These are phyloP conservation scores for Mystacides longicornis DNA, from an alignment of 2,888 invertebrate species.

Conservation along the genomic window DNA sequence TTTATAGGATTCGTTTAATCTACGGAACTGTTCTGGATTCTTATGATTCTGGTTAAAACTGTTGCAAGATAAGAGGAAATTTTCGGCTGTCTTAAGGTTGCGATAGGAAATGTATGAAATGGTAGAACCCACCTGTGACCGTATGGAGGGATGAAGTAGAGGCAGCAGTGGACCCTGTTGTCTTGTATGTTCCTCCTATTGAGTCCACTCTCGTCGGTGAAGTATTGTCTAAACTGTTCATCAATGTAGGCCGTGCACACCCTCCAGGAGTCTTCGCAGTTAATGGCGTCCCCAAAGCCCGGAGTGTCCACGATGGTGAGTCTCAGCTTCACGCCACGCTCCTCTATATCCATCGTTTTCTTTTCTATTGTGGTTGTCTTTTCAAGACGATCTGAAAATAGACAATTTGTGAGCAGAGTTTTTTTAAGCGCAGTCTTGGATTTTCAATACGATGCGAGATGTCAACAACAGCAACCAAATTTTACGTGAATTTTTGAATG, in stretches of 20 bases:
- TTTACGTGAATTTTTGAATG: too few relatives aligned
- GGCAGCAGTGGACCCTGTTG: constrained; percentile 91
- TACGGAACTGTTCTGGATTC: too few relatives aligned
- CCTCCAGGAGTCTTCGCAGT: constrained; percentile 90
- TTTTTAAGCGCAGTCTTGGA: too few relatives aligned
- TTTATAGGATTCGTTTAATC: too few relatives aligned
- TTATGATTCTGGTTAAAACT: too few relatives aligned
- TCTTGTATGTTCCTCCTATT: constrained; percentile 93
- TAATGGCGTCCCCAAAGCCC: constrained; percentile 90
- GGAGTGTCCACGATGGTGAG: constrained; percentile 93
- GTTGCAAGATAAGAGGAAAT: too few relatives aligned
- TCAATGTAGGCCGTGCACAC: constrained; percentile 88
- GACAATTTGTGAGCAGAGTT: constrained; percentile 1
- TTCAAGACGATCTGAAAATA: constrained; percentile 51
- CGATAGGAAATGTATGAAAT: too few relatives aligned
- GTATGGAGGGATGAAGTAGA: constrained; percentile 93
- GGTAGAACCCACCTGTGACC: constrained; percentile 72
- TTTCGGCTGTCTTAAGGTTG: too few relatives aligned
- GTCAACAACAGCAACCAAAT: too few relatives aligned
- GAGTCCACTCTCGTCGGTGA: constrained; percentile 90
- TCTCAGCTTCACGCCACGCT: constrained; percentile 82
- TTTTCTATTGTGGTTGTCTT: constrained; percentile 67
- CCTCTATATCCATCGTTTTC: constrained; percentile 91
- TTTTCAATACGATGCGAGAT: too few relatives aligned
- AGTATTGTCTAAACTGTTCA: constrained; percentile 77